These are phyloP conservation scores for Ctenomys sociabilis DNA, from an alignment of 2,113 vertebrate genomes.

Conservation along the genomic window DNA sequence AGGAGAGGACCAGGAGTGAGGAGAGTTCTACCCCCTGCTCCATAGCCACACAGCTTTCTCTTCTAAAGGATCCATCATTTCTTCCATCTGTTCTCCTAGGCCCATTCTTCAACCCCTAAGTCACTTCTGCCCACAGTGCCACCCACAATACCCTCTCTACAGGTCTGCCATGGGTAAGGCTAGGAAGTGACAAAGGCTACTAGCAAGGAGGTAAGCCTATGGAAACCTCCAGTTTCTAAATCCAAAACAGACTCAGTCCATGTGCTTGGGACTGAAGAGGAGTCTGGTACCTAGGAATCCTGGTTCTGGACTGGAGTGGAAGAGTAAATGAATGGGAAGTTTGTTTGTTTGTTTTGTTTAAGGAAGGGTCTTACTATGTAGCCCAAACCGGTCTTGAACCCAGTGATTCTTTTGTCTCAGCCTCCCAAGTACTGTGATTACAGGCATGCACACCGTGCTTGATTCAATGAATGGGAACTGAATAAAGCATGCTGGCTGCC, in stretches of 20 bases:
- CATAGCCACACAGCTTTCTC: not conserved
- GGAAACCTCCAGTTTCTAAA: not conserved
- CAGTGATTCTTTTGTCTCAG: not conserved
- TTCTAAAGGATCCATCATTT: not conserved
- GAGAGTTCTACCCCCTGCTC: not conserved
- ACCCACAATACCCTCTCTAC: not conserved
- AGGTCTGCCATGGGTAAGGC: not conserved
- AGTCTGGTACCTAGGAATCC: not conserved
- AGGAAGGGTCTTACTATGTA: not conserved
- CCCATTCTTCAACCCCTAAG: not conserved
- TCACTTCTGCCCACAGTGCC: not conserved
- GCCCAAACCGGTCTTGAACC: not conserved
- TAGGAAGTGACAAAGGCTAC: not conserved
- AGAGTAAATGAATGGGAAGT: not conserved
- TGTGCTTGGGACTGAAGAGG: not conserved
- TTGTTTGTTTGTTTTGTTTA: not conserved
- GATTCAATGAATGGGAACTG: not conserved
- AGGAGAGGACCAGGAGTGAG: not conserved
- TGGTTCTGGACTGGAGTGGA: not conserved
- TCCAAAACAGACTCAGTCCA: not conserved
- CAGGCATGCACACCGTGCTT: not conserved
- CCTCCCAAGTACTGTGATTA: not conserved
- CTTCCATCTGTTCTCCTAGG: not conserved
- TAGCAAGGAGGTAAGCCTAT: not conserved
- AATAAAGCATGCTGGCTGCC: not conserved